Percentiles rank a stretch among this genome's conserved stretches.
Evolutionary conservation across 2,797 vertebrate genomes (phyloP).

Genomic region (Rhinatrema bivittatum): DNA sequence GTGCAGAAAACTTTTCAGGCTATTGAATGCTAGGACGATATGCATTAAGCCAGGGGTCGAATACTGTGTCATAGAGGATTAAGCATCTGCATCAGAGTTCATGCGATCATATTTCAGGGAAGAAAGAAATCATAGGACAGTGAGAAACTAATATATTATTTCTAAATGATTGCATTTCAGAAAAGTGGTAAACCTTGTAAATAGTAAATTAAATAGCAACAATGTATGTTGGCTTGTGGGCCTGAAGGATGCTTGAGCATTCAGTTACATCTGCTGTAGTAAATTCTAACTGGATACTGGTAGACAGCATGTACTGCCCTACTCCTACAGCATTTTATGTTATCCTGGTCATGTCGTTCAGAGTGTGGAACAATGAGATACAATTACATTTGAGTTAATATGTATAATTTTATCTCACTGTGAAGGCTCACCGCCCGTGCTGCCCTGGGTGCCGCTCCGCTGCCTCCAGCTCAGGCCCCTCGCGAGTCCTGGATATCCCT

Average conservation of each 20-base stretch:
- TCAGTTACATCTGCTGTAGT: constrained; percentile 15
- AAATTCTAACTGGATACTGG: constrained; percentile 19
- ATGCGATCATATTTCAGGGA: constrained; percentile 22
- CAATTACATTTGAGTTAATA: no score
- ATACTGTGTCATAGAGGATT: constrained; percentile 14
- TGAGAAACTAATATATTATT: constrained; percentile 20
- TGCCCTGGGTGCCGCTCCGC: no score
- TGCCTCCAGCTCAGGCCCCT: no score
- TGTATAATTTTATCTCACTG: no score
- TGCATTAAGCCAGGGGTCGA: no score
- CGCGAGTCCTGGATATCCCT: no score
- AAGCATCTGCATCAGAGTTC: constrained; percentile 17
- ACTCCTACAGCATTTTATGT: no score
- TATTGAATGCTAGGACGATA: no score
- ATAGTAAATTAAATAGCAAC: constrained; percentile 21
- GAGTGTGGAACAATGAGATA: no score
- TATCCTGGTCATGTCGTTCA: no score
- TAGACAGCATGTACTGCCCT: constrained; percentile 23
- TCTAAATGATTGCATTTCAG: constrained; percentile 15
- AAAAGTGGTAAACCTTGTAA: constrained; percentile 18
- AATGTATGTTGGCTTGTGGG: constrained; percentile 13
- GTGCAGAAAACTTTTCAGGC: no score
- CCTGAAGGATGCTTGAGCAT: constrained; percentile 14
- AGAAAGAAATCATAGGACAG: constrained; percentile 11
- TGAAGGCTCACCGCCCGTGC: no score